Base-by-base conservation (phyloP, 2,888 invertebrate species). In the Thymelicus sylvestris region DNA sequence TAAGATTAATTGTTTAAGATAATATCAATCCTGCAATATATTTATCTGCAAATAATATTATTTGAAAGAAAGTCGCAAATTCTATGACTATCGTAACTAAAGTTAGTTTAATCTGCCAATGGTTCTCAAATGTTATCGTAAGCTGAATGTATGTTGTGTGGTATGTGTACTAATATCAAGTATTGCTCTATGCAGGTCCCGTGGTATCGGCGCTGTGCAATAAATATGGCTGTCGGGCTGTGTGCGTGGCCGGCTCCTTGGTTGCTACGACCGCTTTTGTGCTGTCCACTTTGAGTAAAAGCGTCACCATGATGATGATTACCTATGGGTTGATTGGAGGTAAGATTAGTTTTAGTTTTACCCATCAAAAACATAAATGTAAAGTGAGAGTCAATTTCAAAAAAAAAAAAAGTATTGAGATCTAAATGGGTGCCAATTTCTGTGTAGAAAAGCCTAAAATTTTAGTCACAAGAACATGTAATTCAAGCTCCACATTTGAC, bases 171-270 rank as follows among this genome's bases (percentile, higher is more conserved):
- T 52, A 52, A 52, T 52, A 52, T 6, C 8, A 52, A 15, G 8
- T 55, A 24, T 55, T 1, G 7, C 0, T 55, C 24, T n/a, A 12
- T 19, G 39, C 91, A 97, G 97, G 98, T 84, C 99, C 99, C 6
- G 95, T 99, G 73, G 99, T 98, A 71, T 98, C 98, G 79, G 99
- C 99, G 73, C 94, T 99, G 83, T 98, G 98, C 81, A 99, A 99
- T 94, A 98, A 98, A 88, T 99, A 96, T 88, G 99, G 99, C 7
- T 99, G 99, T 85, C 96, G 99, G 44, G 95, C 96, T 6, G 99
- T 99, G 10, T 99, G 99, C 85, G 97, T 99, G 77, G 96, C 97
- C 6, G 99, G 99, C 38, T 97, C 98, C 80, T 86, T 99, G 57
- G 95, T 99, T 48, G 97, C 98, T 13, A 95, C 98, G 55, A 82